Evolutionary conservation across 2,113 vertebrate genomes (phyloP).

Genomic region (Colossoma macropomum): DNA sequence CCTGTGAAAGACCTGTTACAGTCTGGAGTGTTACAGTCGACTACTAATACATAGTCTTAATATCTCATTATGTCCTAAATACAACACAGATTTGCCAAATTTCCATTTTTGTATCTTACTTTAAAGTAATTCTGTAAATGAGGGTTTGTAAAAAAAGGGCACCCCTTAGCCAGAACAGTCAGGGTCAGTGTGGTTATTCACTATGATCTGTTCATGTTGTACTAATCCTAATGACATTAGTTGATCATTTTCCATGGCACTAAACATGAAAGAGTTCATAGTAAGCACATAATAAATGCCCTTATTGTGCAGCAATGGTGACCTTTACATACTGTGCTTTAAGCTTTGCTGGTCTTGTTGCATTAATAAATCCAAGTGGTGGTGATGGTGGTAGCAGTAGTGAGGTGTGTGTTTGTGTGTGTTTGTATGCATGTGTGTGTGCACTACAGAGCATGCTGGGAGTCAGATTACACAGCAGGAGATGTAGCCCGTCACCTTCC

Average conservation of each 20-base stretch:
- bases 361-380: conserved; percentile 48
- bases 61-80: no score
- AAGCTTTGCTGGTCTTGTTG: conserved; percentile 40
- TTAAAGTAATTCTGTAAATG: background rate
- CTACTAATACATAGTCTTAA: no score
- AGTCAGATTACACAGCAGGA: conserved; percentile 16
- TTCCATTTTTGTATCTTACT: background rate
- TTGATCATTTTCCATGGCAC: background rate
- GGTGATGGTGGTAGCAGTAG: conserved; percentile 31
- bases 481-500: background rate
- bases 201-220: background rate
- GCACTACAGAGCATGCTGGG: conserved; percentile 4
- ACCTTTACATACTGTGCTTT: conserved; percentile 14
- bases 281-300: conserved; percentile 56
- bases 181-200: background rate
- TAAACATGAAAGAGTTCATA: conserved; percentile 39
- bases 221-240: background rate
- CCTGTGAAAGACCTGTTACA: no score
- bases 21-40: no score
- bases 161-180: no score
- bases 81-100: no score
- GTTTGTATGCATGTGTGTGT: conserved; percentile 13
- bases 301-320: conserved; percentile 42
- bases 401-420: conserved; percentile 4
- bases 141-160: background rate